Evolutionary conservation across 2,888 invertebrate genomes (phyloP).

Genomic region (Argyresthia goedartella): DNA sequence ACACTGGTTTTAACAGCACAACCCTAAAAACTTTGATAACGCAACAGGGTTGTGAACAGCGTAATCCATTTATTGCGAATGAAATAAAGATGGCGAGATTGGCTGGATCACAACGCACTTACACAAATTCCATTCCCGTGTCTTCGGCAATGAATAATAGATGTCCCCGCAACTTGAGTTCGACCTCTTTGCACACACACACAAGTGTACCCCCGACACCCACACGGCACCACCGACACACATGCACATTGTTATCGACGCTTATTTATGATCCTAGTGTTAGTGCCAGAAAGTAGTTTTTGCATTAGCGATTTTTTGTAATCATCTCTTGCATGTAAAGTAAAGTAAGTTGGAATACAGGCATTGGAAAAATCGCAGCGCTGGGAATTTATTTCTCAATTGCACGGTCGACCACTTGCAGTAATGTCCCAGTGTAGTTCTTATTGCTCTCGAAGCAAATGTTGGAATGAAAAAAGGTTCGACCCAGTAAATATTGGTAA

Average conservation of each 20-base stretch:
- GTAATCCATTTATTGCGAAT: slow-evolving; percentile 63
- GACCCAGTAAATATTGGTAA: too few relatives aligned
- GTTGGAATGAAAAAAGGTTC: too few relatives aligned
- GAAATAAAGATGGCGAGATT: slow-evolving; percentile 64
- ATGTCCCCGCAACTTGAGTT: slow-evolving; percentile 38
- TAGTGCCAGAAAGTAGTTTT: slow-evolving; percentile 6
- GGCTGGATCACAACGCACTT: slow-evolving; percentile 65
- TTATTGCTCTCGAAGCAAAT: too few relatives aligned
- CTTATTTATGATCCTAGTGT: slow-evolving; percentile 3
- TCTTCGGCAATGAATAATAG: slow-evolving; percentile 64
- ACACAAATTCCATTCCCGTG: slow-evolving; percentile 64
- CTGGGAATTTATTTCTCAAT: not conserved
- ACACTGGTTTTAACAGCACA: not conserved
- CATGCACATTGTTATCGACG: not conserved
- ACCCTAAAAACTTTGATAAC: slow-evolving; percentile 37
- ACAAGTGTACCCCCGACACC: slow-evolving; percentile 16
- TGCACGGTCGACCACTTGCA: too few relatives aligned
- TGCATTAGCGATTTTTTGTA: slow-evolving; percentile 2
- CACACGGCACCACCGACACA: not conserved
- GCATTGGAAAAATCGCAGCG: not conserved
- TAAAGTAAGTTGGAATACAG: not conserved
- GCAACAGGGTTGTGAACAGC: slow-evolving; percentile 47
- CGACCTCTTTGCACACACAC: slow-evolving; percentile 26
- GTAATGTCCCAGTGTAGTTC: too few relatives aligned
- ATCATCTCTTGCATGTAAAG: not conserved